Evolutionary conservation across 2,113 vertebrate genomes (phyloP), one percentile per base, ranked within the genome.

Genomic region (Hippocampus guttulatus): DNA sequence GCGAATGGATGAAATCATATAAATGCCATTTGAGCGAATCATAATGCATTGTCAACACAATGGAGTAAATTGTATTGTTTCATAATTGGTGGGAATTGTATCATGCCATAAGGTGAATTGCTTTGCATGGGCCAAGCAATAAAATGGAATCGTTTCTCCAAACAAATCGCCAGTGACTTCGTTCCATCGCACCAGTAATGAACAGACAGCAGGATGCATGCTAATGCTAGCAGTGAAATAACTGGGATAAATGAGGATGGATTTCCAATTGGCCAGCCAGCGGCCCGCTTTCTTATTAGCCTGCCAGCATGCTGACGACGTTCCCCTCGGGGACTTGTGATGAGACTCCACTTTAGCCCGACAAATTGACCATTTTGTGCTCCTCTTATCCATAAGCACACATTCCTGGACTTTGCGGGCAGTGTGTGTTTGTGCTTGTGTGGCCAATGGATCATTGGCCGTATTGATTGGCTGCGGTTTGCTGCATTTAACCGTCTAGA

Each of bases 141-240:
- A 21, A 54, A 15, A 58, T 25, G 2, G 20, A n/a, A 58, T 25
- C 11, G 12, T 16, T 25, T 58, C 23, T 14, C 25, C 4, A 14
- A 58, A 58, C 11, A 25, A n/a, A 58, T 27, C 25, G 23, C 20
- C 55, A 27, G 11, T 25, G 55, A 23, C 8, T 14, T 4, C 5
- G 55, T 58, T 58, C 55, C 55, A 57, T 27, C 12, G 52, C 25
- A 79, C 40, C 60, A 69, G 41, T 51, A 60, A 69, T 16, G 62
- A 14, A 58, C 75, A 52, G 73, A 69, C 67, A 66, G 54, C 57
- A 57, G 54, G 66, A 33, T 71, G 58, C 63, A 74, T 66, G 71
- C 80, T 80, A 84, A 85, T 63, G 65, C 71, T 75, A 78, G 82
- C 81, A 76, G 90, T 85, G 84, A 84, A 88, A 71, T 70, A 75